Evolutionary conservation across 2,113 vertebrate genomes (phyloP), one percentile per base, ranked within the genome.

Genomic region (Ia io): DNA sequence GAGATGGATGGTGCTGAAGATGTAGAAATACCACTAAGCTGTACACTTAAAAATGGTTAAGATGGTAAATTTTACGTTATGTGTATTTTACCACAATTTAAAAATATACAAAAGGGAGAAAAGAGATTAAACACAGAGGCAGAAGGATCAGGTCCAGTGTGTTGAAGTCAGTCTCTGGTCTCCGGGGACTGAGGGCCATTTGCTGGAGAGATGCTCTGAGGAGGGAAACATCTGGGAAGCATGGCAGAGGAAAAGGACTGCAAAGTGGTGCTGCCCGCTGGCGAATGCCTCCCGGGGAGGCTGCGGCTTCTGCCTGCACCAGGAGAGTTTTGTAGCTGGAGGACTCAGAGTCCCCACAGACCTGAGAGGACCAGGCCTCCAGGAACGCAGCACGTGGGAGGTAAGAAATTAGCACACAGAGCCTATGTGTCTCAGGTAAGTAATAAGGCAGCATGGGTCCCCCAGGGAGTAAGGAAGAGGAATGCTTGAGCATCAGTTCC

Each of bases 311-410:
- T 17, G 22, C 37, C 61, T 80, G 7, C 44, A 51, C 53, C 44
- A 6, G 25, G 5, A 2, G 1, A 18, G 16, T 16, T 56, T 13
- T n/a, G 18, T 17, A 53, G 71, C 74, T 51, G 9, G 9, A 0
- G 23, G 79, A 35, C 13, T 20, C 78, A 40, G 73, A 78, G 30
- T 35, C 70, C 44, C 77, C 84, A 59, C 32, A 3, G 20, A 63
- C 35, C 86, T 12, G 0, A 0, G 0, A 11, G 14, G 63, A 85
- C 22, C 42, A 70, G 90, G 65, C n/a, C 7, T 44, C 37, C 2
- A 40, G 28, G 40, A 40, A 67, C 70, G 67, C 35, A 12, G 44
- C 61, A 67, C n/a, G 22, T 13, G 9, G 9, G 25, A 32, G 17
- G 10, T 47, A 77, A 94, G 69, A 32, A 44, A 70, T 59, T 53